phyloP scores from a whole-genome alignment of 2,113 vertebrate species.

The Sinocyclocheilus anshuiensis region DNA sequence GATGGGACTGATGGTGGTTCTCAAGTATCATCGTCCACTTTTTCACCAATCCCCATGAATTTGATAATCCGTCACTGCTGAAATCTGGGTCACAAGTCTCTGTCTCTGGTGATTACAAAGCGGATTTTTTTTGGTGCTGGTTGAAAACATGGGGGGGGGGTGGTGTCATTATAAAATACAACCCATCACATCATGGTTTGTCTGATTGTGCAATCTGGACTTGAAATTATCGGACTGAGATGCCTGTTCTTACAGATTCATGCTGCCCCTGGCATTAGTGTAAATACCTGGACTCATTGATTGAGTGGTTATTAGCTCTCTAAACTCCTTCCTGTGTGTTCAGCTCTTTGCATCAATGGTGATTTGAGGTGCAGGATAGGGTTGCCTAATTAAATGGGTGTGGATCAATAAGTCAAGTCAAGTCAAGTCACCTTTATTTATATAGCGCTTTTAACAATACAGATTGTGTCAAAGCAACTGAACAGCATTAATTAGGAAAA shows the following conservation, averaged over 20 bases:
- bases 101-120: constrained; percentile 74
- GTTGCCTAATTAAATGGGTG: constrained; percentile 72
- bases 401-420: constrained; percentile 68
- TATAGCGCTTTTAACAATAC: no score
- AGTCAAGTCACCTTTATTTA: no score
- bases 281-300: constrained; percentile 69
- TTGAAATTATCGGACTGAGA: constrained; percentile 53
- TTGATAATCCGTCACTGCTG: constrained; percentile 59
- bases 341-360: constrained; percentile 69
- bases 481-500: no score
- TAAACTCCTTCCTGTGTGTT: constrained; percentile 63
- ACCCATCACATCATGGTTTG: constrained; percentile 60
- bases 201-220: constrained; percentile 48
- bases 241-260: constrained; percentile 62
- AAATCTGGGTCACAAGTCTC: constrained; percentile 76
- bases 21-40: constrained; percentile 48
- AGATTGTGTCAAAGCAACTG: no score
- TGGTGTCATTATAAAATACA: constrained; percentile 61
- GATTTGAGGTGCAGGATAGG: constrained; percentile 57
- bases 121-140: constrained; percentile 65
- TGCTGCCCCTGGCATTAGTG: constrained; percentile 58
- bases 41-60: constrained; percentile 44
- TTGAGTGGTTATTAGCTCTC: constrained; percentile 70
- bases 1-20: neutral
- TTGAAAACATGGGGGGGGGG: constrained; percentile 52